A percentile compares a stretch with the other conserved stretches of the same genome.
phyloP scores from a whole-genome alignment of 2,797 vertebrate species.

The Onychomys arenicola region DNA sequence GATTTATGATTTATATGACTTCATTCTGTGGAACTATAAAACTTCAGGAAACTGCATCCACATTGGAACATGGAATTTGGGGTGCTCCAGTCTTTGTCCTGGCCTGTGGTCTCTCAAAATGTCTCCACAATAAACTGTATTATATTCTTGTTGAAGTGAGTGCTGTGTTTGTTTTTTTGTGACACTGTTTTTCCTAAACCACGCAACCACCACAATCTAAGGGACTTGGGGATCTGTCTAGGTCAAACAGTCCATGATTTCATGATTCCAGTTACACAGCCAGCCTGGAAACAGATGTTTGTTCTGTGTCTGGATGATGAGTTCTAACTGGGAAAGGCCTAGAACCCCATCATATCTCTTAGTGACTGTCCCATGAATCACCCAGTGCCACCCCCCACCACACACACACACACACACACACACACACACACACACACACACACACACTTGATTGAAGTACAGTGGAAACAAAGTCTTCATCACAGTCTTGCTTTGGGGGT shows the following conservation, averaged over 20 bases:
- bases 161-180: neutral
- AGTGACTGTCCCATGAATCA: fast-evolving
- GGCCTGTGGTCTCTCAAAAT: neutral
- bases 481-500: neutral
- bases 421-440: too few relatives aligned
- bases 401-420: too few relatives aligned
- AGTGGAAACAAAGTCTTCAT: neutral
- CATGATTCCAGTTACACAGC: neutral
- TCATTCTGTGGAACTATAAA: neutral
- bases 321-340: neutral
- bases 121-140: neutral
- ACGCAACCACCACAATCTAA: neutral
- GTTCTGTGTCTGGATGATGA: neutral
- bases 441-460: too few relatives aligned
- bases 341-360: neutral
- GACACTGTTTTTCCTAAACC: neutral
- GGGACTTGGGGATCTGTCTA: neutral
- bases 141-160: neutral
- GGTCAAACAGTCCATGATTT: neutral
- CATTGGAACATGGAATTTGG: neutral
- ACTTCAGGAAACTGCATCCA: neutral
- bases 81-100: neutral
- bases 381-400: too few relatives aligned
- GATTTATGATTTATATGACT: neutral
- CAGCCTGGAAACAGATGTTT: neutral